Percentiles rank a stretch among this genome's conserved stretches.
These are phyloP conservation scores for Rafetus swinhoei DNA, from an alignment of 2,113 vertebrate genomes.

Conservation along the genomic window DNA sequence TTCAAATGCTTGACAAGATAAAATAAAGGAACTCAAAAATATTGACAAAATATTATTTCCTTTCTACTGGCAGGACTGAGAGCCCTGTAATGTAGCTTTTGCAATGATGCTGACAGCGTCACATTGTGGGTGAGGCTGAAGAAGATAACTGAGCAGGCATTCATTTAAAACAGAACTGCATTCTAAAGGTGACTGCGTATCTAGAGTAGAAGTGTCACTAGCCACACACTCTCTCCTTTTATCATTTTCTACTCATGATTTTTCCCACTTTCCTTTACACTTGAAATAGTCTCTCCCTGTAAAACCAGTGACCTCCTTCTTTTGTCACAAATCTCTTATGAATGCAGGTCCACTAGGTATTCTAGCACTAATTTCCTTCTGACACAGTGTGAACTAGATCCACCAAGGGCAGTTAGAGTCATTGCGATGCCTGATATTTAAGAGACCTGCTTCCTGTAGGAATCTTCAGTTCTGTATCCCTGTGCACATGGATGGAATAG, in stretches of 20 bases:
- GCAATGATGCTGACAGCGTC: neutral
- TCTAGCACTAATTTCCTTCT: neutral
- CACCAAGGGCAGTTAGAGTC: neutral
- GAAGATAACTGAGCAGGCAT: neutral
- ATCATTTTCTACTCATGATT: neutral
- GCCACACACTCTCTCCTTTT: neutral
- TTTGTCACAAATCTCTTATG: neutral
- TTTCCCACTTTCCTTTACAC: neutral
- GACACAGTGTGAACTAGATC: neutral
- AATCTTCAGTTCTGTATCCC: neutral
- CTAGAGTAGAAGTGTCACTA: neutral
- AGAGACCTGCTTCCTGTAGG: neutral
- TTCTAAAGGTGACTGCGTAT: neutral
- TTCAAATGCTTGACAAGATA: neutral
- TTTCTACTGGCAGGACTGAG: neutral
- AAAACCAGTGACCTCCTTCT: neutral
- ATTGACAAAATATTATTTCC: fast-evolving
- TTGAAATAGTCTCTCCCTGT: neutral
- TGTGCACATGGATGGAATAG: neutral
- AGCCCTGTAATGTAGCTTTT: fast-evolving
- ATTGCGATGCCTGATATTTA: neutral
- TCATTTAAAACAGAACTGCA: neutral
- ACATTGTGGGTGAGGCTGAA: fast-evolving
- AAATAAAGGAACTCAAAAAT: neutral
- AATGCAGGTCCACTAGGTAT: neutral